Evolutionary conservation across 2,888 invertebrate species (phyloP).

Genomic region (Leucoma salicis): DNA sequence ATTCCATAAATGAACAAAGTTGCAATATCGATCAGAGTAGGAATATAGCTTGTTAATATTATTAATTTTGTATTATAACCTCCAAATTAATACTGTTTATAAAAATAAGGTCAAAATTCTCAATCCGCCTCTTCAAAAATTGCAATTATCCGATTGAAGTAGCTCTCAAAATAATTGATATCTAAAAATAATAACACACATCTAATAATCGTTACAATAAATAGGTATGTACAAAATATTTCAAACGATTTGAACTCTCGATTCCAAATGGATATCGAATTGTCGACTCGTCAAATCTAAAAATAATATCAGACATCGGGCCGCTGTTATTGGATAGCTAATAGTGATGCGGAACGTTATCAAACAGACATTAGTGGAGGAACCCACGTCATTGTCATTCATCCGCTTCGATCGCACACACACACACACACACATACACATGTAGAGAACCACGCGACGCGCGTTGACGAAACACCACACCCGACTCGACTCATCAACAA

Average conservation of each 20-base stretch:
- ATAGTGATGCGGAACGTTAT: conserved; percentile 53
- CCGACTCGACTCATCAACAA: conserved; percentile 27
- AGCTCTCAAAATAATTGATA: no score
- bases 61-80: no score
- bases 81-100: no score
- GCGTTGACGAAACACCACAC: conserved; percentile 39
- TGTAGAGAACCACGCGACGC: conserved; percentile 39
- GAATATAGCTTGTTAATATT: no score
- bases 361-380: conserved; percentile 66
- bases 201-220: no score
- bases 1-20: no score
- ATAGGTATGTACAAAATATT: not conserved
- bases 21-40: no score
- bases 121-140: no score
- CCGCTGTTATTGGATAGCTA: conserved; percentile 36
- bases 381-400: conserved; percentile 76
- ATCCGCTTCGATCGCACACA: conserved; percentile 74
- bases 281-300: conserved; percentile 45
- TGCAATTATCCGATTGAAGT: no score
- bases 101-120: no score
- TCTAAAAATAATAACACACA: no score
- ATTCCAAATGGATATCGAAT: not conserved
- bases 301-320: conserved; percentile 60
- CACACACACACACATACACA: conserved; percentile 68
- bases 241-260: not conserved